Evolutionary conservation across 2,888 invertebrate species (phyloP), one percentile per base, ranked within the genome.

Genomic region (Dusona sp.): DNA sequence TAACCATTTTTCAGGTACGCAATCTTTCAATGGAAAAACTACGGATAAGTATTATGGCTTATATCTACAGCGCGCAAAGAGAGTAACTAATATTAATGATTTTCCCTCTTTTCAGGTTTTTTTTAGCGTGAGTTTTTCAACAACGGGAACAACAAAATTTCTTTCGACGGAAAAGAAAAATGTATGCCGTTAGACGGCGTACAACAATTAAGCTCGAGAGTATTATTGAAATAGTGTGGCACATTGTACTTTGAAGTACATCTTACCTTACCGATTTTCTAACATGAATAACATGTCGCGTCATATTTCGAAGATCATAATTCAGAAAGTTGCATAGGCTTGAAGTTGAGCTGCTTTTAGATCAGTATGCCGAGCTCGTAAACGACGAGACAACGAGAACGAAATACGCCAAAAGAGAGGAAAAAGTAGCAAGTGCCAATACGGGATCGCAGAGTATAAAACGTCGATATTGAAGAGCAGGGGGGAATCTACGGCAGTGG

Each of bases 311-410:
- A 61, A 79, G 45, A n/a, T 67, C 67, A 45, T 25, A 57, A 67
- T 73, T 73, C 25, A 33, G 33, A 38, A 22, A 25, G 45, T 36
- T 67, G 33, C 73, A 48, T 61, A 48, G 16, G 42, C 70, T 42
- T 29, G 68, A 64, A 22, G 25, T 38, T 8, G 16, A 54, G 45
- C 13, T 77, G 42, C 42, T 80, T 67, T 48, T 36, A 67, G 33
- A 70, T 77, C 65, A 61, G 67, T 67, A 81, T 81, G 45, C 57
- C 67, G 45, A 25, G 33, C 68, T 68, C 61, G 79, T 51, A 72
- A 72, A 25, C 48, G 33, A 29, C 51, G n/a, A 36, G 77, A 42
- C 2, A 13, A 42, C 11, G 42, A 13, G 13, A 13, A 42, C 2
- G 78, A 61, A 61, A 73, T 51, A 4, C 74, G 51, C 13, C 22